Percentiles rank a stretch among this genome's conserved stretches.
Conservation (phyloP, 2,888 invertebrate species). For the Melieria omissa region DNA sequence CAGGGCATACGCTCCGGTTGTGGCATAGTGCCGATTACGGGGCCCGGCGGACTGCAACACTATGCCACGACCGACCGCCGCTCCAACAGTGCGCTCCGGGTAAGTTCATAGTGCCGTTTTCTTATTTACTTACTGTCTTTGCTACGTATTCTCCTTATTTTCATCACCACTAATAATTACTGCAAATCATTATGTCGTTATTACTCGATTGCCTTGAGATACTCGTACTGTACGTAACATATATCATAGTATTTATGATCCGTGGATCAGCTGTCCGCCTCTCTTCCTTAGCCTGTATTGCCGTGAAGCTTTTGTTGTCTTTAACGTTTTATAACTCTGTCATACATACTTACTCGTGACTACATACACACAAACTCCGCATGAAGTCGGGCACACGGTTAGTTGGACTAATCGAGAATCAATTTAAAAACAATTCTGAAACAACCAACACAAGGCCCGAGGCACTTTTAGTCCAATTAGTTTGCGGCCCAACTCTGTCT, state of each 20-base stretch:
- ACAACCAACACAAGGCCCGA: no score
- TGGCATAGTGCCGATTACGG: conserved; percentile 66
- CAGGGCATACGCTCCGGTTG: conserved; percentile 68
- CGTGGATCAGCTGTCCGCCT: conserved; percentile 31
- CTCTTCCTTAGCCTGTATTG: conserved; percentile 41
- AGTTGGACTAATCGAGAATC: no score
- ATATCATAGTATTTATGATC: neutral
- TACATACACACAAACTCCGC: no score
- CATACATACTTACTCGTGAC: no score
- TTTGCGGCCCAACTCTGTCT: no score
- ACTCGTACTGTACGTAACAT: neutral
- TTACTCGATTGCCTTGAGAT: conserved; percentile 10
- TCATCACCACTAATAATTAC: neutral
- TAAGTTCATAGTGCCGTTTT: conserved; percentile 54
- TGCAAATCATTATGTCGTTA: no score
- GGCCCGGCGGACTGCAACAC: conserved; percentile 66
- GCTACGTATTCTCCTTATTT: neutral
- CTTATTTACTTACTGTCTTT: neutral
- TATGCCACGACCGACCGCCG: conserved; percentile 67
- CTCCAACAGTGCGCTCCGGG: conserved; percentile 65
- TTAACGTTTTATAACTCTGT: conserved; percentile 29
- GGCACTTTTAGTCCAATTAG: no score
- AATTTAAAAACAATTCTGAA: no score
- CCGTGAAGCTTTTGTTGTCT: conserved; percentile 64
- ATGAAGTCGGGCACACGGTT: no score